phyloP scores from a whole-genome alignment of 2,797 vertebrate genomes.

The Eurystomus glaucurus region DNA sequence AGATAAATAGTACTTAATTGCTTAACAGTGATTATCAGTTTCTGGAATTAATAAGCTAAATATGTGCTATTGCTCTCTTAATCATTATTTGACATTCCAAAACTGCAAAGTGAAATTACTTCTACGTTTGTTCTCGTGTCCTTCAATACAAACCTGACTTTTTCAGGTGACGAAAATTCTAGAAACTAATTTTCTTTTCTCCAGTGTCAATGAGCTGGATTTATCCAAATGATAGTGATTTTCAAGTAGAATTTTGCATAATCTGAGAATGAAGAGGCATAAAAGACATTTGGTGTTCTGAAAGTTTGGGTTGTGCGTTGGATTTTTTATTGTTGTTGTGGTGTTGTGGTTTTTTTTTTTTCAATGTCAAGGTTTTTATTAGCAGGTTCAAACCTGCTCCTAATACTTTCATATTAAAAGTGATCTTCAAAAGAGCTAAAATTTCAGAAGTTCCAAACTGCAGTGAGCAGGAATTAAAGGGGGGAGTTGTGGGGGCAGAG shows the following conservation, averaged over 20 bases:
- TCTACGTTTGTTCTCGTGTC: not conserved
- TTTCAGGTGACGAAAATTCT: not conserved
- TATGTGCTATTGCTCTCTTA: not conserved
- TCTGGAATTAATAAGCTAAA: not conserved
- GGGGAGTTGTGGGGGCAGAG: accelerated
- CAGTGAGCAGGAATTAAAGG: not conserved
- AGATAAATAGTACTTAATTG: not conserved
- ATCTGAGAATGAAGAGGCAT: not conserved
- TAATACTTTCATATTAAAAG: not conserved
- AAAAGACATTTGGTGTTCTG: not conserved
- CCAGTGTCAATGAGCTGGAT: not conserved
- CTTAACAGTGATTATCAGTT: not conserved
- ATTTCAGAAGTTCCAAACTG: not conserved
- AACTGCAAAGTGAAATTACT: not conserved
- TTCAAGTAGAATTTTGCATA: not conserved
- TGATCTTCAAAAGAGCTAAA: not conserved
- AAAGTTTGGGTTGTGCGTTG: not conserved
- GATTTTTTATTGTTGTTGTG: not conserved
- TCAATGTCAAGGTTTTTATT: not conserved
- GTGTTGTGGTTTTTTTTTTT: not conserved
- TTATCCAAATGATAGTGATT: not conserved
- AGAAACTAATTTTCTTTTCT: not conserved
- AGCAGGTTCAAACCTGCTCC: not conserved
- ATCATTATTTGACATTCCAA: not conserved
- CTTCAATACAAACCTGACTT: not conserved